Base-by-base conservation (phyloP, 1,140 invertebrate genomes). In the Drosophila suzukii region DNA sequence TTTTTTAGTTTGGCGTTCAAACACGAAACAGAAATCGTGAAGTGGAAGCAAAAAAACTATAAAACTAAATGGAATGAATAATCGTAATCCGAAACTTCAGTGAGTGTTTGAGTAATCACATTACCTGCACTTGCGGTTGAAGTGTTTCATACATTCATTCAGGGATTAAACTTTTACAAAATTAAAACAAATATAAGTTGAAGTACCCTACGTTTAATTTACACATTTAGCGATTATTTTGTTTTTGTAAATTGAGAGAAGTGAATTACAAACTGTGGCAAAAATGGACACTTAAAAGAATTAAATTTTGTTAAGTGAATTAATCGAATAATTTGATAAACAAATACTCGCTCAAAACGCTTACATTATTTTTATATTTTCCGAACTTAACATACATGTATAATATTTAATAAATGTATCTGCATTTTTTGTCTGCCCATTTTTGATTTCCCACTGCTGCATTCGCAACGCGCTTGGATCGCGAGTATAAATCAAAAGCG, bases 401-500 rank as follows among this genome's bases (percentile, higher is more conserved):
- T 20, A 20, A 20, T 20, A 20, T 20, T 20, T 20, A 20, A 20
- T 20, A 20, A 20, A 20, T 20, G 20, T 20, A 20, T 20, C 5
- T 43, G 8, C 15, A 6, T 8, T 11, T 17, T 38, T 13, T 1
- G 15, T 13, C n/a, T 49, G 1, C 0, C 11, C 11, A n/a, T 44
- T 51, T 15, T 34, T 10, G 32, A 12, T 4, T 36, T 44, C 17
- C 27, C 61, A 67, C n/a, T 36, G 49, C 12, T 38, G 20, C 49
- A 46, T 55, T 67, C 15, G 63, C 50, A 53, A 66, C 38, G 49
- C 66, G n/a, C 50, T 34, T 39, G 63, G 6, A 56, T 12, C 17
- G 13, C 34, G 38, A 30, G 20, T 67, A 57, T 71, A 71, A 71
- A 71, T 71, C 67, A 71, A 71, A 57, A 34, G 63, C 67, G 41